phyloP scores from a whole-genome alignment of 1,140 invertebrate genomes.

The Pachypeltis micranthus region DNA sequence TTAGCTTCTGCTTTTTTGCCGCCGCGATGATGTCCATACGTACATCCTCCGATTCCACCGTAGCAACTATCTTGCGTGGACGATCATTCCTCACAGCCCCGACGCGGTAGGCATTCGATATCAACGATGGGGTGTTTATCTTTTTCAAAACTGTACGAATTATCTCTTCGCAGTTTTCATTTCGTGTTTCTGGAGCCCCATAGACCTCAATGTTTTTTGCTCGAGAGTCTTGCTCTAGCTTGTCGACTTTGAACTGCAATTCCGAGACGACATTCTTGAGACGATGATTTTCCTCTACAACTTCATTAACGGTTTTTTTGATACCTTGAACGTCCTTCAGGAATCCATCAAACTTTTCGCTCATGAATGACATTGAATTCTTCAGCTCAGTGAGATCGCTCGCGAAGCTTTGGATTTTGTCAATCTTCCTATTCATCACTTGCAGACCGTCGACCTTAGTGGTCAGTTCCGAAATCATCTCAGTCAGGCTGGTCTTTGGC shows the following conservation, averaged over 20 bases:
- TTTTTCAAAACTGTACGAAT: not conserved
- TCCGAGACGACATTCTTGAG: not conserved
- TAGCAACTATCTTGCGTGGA: not conserved
- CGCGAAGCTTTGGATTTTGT: too few relatives aligned
- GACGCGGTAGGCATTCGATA: not conserved
- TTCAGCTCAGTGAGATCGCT: not conserved
- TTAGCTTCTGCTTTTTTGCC: not conserved
- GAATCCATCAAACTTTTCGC: not conserved
- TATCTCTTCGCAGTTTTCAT: not conserved
- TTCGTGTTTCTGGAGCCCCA: not conserved
- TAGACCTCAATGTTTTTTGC: not conserved
- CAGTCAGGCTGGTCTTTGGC: too few relatives aligned
- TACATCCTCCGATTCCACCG: not conserved
- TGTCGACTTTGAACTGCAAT: not conserved
- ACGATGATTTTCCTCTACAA: not conserved
- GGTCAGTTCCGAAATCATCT: too few relatives aligned
- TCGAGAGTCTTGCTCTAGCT: not conserved
- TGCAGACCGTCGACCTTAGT: too few relatives aligned
- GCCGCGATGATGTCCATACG: not conserved
- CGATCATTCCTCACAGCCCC: not conserved
- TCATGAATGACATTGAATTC: not conserved
- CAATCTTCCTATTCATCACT: too few relatives aligned
- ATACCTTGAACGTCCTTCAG: not conserved
- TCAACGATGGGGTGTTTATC: not conserved
- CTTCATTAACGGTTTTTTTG: not conserved